Conservation (phyloP, 1,140 invertebrate genomes). For the Pectinophora gossypiella region DNA sequence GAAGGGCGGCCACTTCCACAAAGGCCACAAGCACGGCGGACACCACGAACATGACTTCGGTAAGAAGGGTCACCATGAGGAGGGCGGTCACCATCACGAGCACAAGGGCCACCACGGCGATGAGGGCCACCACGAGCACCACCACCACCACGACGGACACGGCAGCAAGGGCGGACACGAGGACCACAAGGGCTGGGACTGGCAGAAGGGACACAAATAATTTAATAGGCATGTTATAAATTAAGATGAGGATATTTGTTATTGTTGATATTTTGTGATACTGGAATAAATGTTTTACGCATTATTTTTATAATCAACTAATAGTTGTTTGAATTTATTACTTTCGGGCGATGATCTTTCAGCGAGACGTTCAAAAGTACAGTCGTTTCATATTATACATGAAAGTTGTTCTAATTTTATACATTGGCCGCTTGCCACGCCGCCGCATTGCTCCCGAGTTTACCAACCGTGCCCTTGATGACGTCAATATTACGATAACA, state of each 20-base stretch:
- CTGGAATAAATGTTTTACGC: slow-evolving; percentile 33
- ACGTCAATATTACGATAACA: neutral
- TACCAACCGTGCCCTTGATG: slow-evolving; percentile 1
- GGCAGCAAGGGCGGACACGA: slow-evolving; percentile 79
- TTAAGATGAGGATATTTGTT: slow-evolving; percentile 42
- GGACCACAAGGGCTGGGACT: slow-evolving; percentile 72
- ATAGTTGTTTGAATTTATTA: neutral
- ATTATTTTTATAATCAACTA: neutral
- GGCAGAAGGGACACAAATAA: slow-evolving; percentile 71
- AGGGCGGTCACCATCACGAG: slow-evolving; percentile 75
- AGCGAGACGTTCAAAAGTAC: neutral
- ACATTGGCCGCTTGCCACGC: neutral
- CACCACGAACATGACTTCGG: slow-evolving; percentile 81
- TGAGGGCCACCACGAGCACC: slow-evolving; percentile 75
- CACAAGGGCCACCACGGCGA: slow-evolving; percentile 70
- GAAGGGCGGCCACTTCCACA: slow-evolving; percentile 81
- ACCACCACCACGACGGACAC: slow-evolving; percentile 76
- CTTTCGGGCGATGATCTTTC: neutral
- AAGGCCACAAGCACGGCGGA: slow-evolving; percentile 79
- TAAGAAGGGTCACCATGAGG: slow-evolving; percentile 81
- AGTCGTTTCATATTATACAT: neutral
- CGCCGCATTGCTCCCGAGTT: neutral
- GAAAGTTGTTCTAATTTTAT: slow-evolving; percentile 1
- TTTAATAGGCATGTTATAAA: slow-evolving; percentile 15
- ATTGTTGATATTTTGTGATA: slow-evolving; percentile 70